A percentile compares a stretch with the other conserved stretches of the same genome.
Evolutionary conservation across 64 coral and sea anemone genomes (phyloP).

Genomic region (Hydrozoanthus tunicans): DNA sequence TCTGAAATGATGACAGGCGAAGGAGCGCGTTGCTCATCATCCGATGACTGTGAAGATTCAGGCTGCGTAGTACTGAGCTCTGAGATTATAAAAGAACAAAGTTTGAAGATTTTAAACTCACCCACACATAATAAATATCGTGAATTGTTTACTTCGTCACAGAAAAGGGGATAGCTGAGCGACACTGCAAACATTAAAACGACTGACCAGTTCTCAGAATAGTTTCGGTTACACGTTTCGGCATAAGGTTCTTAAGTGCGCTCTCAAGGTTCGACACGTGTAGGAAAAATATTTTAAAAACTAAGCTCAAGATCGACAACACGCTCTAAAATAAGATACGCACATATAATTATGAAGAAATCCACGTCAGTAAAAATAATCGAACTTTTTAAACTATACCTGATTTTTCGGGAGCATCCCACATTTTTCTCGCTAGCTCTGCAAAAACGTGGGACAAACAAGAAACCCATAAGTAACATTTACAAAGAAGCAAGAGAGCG

Average conservation of each 20-base stretch:
- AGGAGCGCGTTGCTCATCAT: conserved; percentile 69
- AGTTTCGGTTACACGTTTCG: no score
- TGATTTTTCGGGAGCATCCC: conserved; percentile 96
- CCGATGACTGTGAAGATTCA: conserved; percentile 91
- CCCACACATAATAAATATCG: not conserved
- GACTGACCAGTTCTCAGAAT: no score
- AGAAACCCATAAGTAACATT: not conserved
- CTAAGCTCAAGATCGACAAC: no score
- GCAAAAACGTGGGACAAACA: not conserved
- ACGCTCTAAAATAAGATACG: not conserved
- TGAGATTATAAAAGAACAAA: conserved; percentile 52
- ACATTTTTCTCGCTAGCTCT: conserved; percentile 96
- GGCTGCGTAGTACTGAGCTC: conserved; percentile 95
- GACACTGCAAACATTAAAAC: no score
- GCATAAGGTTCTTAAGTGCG: no score
- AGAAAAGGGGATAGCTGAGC: no score
- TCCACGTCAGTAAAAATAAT: not conserved
- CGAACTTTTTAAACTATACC: conserved; percentile 43
- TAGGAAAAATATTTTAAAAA: no score
- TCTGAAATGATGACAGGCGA: conserved; percentile 81
- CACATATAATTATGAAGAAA: not conserved
- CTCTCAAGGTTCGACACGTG: no score
- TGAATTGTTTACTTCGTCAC: not conserved
- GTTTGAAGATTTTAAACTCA: not conserved
- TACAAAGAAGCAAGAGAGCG: not conserved